Base-by-base conservation (phyloP, 2,888 invertebrate genomes). In the Macrosoma leucophasiata region DNA sequence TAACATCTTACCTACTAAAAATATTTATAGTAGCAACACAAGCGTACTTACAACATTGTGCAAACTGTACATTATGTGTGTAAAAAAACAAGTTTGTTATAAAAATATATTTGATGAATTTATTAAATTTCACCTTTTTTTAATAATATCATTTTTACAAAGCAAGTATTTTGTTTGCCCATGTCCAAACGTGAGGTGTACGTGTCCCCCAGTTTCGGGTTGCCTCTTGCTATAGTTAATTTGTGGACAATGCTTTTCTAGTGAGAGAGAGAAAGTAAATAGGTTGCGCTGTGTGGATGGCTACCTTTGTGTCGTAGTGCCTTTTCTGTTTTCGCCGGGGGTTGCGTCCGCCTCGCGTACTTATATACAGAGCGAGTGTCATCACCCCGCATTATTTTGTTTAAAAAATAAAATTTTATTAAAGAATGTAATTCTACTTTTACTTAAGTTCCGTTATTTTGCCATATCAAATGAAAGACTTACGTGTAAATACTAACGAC, bases 391-490 rank as follows among this genome's bases (percentile, higher is more conserved):
- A 74, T 75, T 75, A 77, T 77, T 78, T 77, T 77, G 76, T 76
- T 78, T 76, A 76, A 72, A 76, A 75, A 65, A 61, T 59, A 70
- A 77, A 74, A 70, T 70, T 75, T 75, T 78, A 76, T 75, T 62
- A 73, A 74, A 54, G 50, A n/a, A n/a, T n/a, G n/a, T n/a, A n/a
- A n/a, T n/a, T n/a, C n/a, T n/a, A n/a, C n/a, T n/a, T n/a, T n/a
- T n/a, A n/a, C n/a, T n/a, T n/a, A n/a, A n/a, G n/a, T n/a, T n/a
- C n/a, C n/a, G n/a, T n/a, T n/a, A n/a, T n/a, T n/a, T n/a, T n/a
- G n/a, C n/a, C n/a, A n/a, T n/a, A n/a, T n/a, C n/a, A n/a, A n/a
- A n/a, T n/a, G n/a, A n/a, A n/a, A n/a, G n/a, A n/a, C n/a, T n/a
- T n/a, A n/a, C n/a, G n/a, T n/a, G n/a, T n/a, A n/a, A n/a, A n/a